Evolutionary conservation across 35 echinoderm and acorn worm species (phyloP).

Genomic region (Ophiothrix spiculata): DNA sequence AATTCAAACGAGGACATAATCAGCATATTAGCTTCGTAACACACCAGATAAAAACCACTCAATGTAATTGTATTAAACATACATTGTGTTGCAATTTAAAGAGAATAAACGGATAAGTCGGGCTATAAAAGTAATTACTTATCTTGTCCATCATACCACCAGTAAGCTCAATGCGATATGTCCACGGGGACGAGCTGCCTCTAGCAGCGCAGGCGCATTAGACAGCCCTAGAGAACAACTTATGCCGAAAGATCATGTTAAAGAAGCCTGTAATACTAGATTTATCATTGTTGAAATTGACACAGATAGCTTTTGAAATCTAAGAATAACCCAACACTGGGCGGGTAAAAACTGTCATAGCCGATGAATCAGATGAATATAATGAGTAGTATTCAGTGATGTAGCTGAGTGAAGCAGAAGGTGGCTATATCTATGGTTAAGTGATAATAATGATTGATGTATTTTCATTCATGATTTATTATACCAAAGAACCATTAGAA

Average conservation of each 20-base stretch:
- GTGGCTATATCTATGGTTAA: no score
- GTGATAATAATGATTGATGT: no score
- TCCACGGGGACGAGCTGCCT: neutral
- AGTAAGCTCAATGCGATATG: constrained; percentile 9
- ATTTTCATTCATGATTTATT: no score
- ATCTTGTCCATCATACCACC: constrained; percentile 19
- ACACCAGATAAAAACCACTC: neutral
- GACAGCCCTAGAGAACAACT: neutral
- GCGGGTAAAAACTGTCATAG: neutral
- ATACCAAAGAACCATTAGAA: no score
- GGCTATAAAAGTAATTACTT: constrained; percentile 50
- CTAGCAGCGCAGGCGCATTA: neutral
- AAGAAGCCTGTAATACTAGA: neutral
- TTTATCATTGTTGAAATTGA: neutral
- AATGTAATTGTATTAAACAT: constrained; percentile 31
- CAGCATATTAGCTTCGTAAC: neutral
- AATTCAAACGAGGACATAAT: neutral
- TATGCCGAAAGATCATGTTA: neutral
- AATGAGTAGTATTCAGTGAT: no score
- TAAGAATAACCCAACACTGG: neutral
- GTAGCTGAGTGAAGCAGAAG: no score
- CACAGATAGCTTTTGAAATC: neutral
- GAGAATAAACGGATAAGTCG: constrained; percentile 41
- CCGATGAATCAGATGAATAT: no score
- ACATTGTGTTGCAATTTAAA: constrained; percentile 36